These are phyloP conservation scores for Liposcelis brunnea DNA, from an alignment of 2,888 invertebrate genomes.

Conservation along the genomic window DNA sequence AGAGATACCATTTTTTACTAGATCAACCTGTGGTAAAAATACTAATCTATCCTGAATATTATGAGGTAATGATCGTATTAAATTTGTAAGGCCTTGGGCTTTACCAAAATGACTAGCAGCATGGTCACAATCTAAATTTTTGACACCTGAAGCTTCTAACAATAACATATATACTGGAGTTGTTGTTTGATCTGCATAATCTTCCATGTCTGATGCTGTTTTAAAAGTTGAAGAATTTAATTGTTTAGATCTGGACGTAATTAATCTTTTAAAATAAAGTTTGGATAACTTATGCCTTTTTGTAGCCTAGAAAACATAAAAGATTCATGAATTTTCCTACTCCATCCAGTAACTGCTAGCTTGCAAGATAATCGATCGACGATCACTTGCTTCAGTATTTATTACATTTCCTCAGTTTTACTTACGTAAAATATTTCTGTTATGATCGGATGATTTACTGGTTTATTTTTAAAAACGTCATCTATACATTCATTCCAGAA, in stretches of 20 bases:
- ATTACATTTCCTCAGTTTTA: no score
- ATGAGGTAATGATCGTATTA: neutral
- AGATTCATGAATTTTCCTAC: neutral
- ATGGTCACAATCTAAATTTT: neutral
- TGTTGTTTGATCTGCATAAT: neutral
- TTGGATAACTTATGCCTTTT: slow-evolving; percentile 3
- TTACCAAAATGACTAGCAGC: neutral
- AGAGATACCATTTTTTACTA: neutral
- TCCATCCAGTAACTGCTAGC: no score
- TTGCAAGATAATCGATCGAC: no score
- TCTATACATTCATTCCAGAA: slow-evolving; percentile 4
- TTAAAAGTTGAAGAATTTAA: neutral
- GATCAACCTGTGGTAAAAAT: neutral
- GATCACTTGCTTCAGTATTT: no score
- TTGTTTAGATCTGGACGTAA: neutral
- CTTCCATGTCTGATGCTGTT: neutral
- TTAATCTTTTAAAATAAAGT: neutral
- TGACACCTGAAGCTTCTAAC: slow-evolving; percentile 1
- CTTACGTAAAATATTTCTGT: neutral
- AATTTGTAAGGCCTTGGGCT: slow-evolving; percentile 4
- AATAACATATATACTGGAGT: neutral
- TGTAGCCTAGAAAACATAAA: slow-evolving; percentile 1
- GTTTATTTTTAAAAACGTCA: neutral
- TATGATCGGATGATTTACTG: neutral
- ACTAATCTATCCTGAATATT: neutral